These are phyloP conservation scores for Athripsodes cinereus DNA, from an alignment of 2,888 invertebrate species.

Conservation along the genomic window DNA sequence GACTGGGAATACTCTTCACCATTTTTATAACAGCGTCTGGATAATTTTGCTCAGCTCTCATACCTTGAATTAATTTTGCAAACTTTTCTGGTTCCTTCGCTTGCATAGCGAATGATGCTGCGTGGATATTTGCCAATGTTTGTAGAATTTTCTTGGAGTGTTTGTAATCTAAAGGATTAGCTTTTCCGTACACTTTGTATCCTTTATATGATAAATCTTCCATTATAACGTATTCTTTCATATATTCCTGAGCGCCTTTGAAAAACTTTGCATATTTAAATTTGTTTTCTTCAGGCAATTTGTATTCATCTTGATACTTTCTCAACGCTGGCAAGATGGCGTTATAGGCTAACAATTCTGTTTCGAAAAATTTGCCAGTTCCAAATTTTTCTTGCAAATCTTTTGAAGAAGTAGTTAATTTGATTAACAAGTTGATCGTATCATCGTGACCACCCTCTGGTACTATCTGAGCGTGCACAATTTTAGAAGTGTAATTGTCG, in stretches of 20 bases:
- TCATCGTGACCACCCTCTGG: no score
- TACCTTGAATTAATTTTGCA: slow-evolving; percentile 8
- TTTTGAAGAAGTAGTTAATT: neutral
- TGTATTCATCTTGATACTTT: slow-evolving; percentile 8
- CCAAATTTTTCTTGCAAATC: slow-evolving; percentile 8
- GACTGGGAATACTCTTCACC: neutral
- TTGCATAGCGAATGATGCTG: slow-evolving; percentile 17
- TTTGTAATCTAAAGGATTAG: slow-evolving; percentile 10
- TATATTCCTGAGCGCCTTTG: slow-evolving; percentile 6
- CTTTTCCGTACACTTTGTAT: slow-evolving; percentile 11
- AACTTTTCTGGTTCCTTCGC: slow-evolving; percentile 16
- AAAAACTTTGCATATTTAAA: slow-evolving; percentile 18
- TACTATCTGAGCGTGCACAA: no score
- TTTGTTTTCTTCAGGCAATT: slow-evolving; percentile 6
- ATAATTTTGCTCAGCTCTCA: neutral
- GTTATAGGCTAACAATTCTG: slow-evolving; percentile 19
- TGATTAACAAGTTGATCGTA: neutral
- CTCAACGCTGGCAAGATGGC: slow-evolving; percentile 11
- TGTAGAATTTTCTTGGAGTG: slow-evolving; percentile 8
- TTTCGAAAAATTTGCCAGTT: slow-evolving; percentile 11
- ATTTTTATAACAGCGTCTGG: neutral
- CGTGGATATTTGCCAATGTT: slow-evolving; percentile 19
- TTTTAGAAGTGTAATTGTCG: no score
- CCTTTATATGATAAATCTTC: slow-evolving; percentile 15
- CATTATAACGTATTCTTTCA: slow-evolving; percentile 18